Conservation (phyloP, 2,888 invertebrate genomes). For the Aelia acuminata region DNA sequence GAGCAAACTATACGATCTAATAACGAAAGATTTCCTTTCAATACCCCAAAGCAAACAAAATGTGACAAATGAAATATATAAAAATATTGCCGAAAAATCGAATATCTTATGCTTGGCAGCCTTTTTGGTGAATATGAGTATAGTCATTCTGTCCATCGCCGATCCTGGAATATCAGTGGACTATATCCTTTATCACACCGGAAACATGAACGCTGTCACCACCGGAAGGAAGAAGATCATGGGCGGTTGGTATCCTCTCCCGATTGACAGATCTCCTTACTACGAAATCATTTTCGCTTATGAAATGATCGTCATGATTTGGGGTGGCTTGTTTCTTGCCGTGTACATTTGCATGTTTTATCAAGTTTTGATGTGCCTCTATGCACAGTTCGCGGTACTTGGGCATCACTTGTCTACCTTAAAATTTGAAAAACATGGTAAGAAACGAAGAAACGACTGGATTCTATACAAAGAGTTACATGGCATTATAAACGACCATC, state of each 20-base stretch:
- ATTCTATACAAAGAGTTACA: neutral
- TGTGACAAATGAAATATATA: neutral
- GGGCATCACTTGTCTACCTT: neutral
- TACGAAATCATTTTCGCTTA: neutral
- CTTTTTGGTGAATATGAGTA: neutral
- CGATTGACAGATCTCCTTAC: conserved; percentile 2
- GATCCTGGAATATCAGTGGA: neutral
- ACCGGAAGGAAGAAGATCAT: neutral
- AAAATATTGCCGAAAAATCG: neutral
- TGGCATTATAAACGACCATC: neutral
- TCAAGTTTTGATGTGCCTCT: neutral
- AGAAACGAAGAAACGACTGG: neutral
- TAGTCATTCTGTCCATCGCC: neutral
- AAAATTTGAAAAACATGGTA: neutral
- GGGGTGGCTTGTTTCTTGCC: conserved; percentile 3
- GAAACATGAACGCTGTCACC: neutral
- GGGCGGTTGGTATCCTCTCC: neutral
- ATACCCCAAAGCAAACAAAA: neutral
- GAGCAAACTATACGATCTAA: neutral
- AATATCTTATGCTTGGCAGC: neutral
- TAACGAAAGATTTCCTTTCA: conserved; percentile 8
- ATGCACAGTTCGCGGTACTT: neutral
- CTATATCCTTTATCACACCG: neutral
- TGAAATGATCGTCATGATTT: neutral
- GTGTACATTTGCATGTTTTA: conserved; percentile 9